A percentile compares a stretch with the other conserved stretches of the same genome.
These are phyloP conservation scores for Pardosa pseudoannulata DNA, from an alignment of 2,888 invertebrate species.

Conservation along the genomic window DNA sequence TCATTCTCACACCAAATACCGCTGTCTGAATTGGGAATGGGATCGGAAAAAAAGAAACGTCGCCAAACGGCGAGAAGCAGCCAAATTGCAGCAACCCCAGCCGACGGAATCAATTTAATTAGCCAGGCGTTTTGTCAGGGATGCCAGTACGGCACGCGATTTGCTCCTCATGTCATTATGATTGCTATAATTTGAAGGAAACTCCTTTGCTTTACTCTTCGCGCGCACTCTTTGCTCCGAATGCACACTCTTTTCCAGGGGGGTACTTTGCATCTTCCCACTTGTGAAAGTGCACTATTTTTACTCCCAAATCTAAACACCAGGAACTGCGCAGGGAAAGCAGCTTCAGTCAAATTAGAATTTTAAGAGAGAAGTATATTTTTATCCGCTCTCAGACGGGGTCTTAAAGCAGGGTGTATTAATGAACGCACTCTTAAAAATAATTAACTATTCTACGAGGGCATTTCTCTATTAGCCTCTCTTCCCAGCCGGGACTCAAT, in stretches of 20 bases:
- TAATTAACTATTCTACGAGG: background rate
- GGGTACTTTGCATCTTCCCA: background rate
- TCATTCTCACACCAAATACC: no score
- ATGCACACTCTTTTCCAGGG: background rate
- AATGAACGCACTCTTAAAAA: background rate
- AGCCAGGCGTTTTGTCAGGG: conserved; percentile 31
- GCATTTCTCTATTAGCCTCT: background rate
- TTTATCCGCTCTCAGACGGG: background rate
- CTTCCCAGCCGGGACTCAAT: no score
- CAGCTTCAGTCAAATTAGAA: background rate
- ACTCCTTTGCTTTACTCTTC: background rate
- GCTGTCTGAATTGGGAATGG: no score
- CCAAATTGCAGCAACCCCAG: conserved; percentile 25
- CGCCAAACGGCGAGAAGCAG: background rate
- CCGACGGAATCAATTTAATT: conserved; percentile 65
- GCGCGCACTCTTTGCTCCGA: background rate
- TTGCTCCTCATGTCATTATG: conserved; percentile 69
- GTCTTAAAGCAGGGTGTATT: background rate
- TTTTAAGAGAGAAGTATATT: background rate
- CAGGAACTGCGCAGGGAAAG: background rate
- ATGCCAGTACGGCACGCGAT: conserved; percentile 58
- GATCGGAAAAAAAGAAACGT: no score
- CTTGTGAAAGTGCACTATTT: background rate
- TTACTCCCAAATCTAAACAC: background rate
- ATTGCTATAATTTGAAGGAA: conserved; percentile 68